These are phyloP conservation scores for Esox niger DNA, from an alignment of 2,113 vertebrate species.

Conservation along the genomic window DNA sequence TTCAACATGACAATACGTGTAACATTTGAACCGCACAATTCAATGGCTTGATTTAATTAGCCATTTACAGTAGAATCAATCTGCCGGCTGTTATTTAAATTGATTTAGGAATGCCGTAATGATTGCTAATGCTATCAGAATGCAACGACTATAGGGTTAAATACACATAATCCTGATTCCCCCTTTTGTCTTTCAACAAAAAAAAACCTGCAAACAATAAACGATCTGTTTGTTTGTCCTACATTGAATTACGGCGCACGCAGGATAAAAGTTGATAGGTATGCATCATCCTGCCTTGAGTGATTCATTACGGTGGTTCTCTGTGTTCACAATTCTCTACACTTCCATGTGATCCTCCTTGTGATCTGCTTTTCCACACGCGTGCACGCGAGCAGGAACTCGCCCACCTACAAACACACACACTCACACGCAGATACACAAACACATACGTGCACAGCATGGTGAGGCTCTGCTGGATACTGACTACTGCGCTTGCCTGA, in stretches of 20 bases:
- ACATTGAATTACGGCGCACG: conserved; percentile 3
- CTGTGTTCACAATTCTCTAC: no score
- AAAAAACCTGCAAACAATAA: conserved; percentile 25
- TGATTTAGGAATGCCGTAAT: conserved; percentile 47
- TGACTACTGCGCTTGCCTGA: conserved; percentile 13
- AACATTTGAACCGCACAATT: conserved; percentile 39
- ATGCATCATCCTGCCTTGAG: no score
- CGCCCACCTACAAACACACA: no score
- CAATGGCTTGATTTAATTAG: conserved; percentile 39
- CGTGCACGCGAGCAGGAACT: no score
- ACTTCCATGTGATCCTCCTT: no score
- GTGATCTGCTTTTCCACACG: conserved; percentile 14
- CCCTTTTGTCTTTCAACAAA: conserved; percentile 8
- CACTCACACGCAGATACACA: conserved; percentile 6
- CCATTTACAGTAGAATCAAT: conserved; percentile 30
- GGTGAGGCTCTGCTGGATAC: neutral
- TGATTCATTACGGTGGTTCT: no score
- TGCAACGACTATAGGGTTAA: conserved; percentile 40
- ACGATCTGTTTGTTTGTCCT: conserved; percentile 20
- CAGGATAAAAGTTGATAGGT: no score
- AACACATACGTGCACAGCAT: neutral
- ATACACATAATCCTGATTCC: conserved; percentile 42
- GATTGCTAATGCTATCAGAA: conserved; percentile 38
- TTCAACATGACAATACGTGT: neutral
- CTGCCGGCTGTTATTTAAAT: conserved; percentile 49